Base-by-base conservation (phyloP, 2,888 invertebrate species). In the Ornithoptera priamus region DNA sequence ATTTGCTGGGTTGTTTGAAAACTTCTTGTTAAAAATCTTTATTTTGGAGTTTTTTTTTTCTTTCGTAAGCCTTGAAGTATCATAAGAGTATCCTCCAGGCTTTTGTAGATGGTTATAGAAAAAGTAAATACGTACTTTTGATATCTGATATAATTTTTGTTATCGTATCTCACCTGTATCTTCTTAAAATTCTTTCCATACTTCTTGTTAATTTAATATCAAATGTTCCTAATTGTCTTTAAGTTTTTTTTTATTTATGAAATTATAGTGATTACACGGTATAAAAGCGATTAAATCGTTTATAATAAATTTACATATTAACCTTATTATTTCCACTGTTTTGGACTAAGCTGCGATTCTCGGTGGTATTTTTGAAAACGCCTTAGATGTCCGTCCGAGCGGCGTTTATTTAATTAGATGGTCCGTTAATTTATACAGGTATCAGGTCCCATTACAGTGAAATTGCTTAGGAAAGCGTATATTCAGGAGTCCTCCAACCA, bases 331-430 rank as follows among this genome's bases (percentile, higher is more conserved):
- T 68, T 68, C 60, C 66, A 69, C 71, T 72, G 72, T 69, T 74
- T 74, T 67, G 60, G 68, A 63, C 63, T 56, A 39, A 59, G 61
- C 53, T 56, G 64, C 61, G 60, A 63, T 63, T 63, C 53, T 39
- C 36, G 50, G 58, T 69, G 72, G 69, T 65, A 74, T 72, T 71
- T 75, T 73, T 72, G 73, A 73, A 73, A 72, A 73, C 74, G 74
- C 81, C 86, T 87, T 81, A 84, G 84, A 85, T 82, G 87, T 86
- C 82, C 87, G 78, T 67, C 81, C 78, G 79, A 81, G 84, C 83
- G 85, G 81, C 72, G 74, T 76, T 85, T 80, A 90, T 88, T 80
- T 82, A 85, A 90, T 90, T 89, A 88, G 81, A 80, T 81, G 89
- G 84, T 87, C 81, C 84, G 85, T 78, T 89, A 85, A 81, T 77